phyloP scores from a whole-genome alignment of 2,797 vertebrate species.

The Synaphobranchus kaupii region DNA sequence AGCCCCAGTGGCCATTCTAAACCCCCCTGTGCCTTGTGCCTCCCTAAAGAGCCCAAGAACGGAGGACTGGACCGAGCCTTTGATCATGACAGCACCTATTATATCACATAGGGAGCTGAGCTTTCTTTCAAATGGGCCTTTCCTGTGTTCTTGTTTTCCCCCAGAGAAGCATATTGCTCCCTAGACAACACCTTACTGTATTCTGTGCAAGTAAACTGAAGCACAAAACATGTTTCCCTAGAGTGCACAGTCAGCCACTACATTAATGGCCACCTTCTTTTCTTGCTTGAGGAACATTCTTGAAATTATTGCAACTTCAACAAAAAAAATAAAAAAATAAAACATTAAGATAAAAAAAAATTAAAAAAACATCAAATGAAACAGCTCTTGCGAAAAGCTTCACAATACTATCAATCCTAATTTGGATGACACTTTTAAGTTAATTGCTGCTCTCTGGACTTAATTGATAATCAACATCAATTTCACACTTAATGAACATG shows the following conservation, averaged over 20 bases:
- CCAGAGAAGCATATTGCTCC: conserved; percentile 13
- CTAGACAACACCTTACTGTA: not conserved
- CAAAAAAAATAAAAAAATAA: not conserved
- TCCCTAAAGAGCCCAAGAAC: conserved; percentile 10
- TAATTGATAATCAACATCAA: conserved; percentile 30
- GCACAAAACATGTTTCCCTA: not conserved
- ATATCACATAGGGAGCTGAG: not conserved
- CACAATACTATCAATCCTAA: conserved; percentile 14
- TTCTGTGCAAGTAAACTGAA: conserved; percentile 8
- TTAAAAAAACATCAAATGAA: not conserved
- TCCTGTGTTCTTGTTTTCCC: not conserved
- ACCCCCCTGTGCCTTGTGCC: not conserved
- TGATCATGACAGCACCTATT: conserved; percentile 24
- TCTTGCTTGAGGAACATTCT: not conserved
- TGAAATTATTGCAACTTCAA: not conserved
- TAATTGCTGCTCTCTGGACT: conserved; percentile 16
- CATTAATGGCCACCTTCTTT: conserved; percentile 21
- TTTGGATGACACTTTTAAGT: conserved; percentile 10
- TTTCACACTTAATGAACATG: conserved; percentile 32
- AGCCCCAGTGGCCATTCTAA: not conserved
- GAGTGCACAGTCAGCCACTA: conserved; percentile 6
- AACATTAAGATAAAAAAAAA: not conserved
- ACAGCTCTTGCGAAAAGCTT: not conserved
- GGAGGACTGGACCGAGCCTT: not conserved
- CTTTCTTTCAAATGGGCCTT: conserved; percentile 12